Evolutionary conservation across 2,888 invertebrate species (phyloP).

Genomic region (Trachelus tabidus): DNA sequence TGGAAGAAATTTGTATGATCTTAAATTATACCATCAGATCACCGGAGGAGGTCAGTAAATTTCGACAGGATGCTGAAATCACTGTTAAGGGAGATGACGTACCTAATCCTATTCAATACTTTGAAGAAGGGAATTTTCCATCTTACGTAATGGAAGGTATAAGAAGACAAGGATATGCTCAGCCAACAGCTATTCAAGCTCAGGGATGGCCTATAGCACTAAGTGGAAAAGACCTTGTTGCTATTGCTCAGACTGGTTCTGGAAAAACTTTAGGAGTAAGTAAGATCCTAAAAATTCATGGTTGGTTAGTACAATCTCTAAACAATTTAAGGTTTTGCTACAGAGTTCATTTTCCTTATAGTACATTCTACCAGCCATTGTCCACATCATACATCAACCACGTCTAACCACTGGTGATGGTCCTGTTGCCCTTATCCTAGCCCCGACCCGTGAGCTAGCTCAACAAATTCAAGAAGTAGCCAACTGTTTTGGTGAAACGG

Average conservation of each 20-base stretch:
- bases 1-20: not conserved
- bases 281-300: not conserved
- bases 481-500: conserved; percentile 89
- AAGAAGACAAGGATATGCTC: conserved; percentile 67
- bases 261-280: conserved; percentile 70
- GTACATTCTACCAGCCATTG: conserved; percentile 73
- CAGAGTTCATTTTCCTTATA: conserved; percentile 35
- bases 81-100: conserved; percentile 59
- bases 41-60: conserved; percentile 52
- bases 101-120: conserved; percentile 58
- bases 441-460: conserved; percentile 70
- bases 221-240: conserved; percentile 74
- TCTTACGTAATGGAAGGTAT: conserved; percentile 56
- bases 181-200: conserved; percentile 75
- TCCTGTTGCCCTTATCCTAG: conserved; percentile 71
- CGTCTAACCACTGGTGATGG: conserved; percentile 72
- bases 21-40: conserved; percentile 34
- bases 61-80: conserved; percentile 54
- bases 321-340: not conserved
- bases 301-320: not conserved
- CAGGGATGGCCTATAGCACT: conserved; percentile 77
- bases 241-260: conserved; percentile 74
- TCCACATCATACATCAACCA: conserved; percentile 74
- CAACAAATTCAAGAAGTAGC: conserved; percentile 82
- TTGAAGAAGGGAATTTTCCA: conserved; percentile 61